Evolutionary conservation across 2,113 vertebrate genomes (phyloP).

Genomic region (Ptyas mucosa): DNA sequence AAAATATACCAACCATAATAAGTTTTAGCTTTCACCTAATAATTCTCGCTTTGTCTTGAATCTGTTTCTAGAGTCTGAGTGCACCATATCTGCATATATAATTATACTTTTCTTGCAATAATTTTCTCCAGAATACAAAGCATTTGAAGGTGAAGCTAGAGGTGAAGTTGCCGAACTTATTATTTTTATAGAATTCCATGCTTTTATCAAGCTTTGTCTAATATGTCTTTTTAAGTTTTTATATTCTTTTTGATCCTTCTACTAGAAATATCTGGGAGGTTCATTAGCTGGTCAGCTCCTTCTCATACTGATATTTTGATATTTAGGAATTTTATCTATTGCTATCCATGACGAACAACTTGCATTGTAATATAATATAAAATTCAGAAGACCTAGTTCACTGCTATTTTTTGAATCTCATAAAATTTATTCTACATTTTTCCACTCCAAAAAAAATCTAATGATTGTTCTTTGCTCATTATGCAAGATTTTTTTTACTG

Average conservation of each 20-base stretch:
- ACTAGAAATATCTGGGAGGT: neutral
- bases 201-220: neutral
- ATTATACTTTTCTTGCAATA: neutral
- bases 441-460: neutral
- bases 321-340: neutral
- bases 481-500: neutral
- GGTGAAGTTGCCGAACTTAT: neutral
- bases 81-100: neutral
- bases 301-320: neutral
- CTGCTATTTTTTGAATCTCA: neutral
- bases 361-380: neutral
- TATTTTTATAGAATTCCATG: neutral
- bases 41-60: neutral
- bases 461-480: neutral
- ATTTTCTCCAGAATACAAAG: neutral
- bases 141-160: neutral
- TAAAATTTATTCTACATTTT: neutral
- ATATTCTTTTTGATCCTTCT: neutral
- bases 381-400: neutral
- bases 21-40: neutral
- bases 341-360: neutral
- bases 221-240: neutral
- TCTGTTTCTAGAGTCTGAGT: neutral
- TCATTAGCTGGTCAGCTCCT: neutral
- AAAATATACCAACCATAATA: neutral